These are phyloP conservation scores for Karalla daura DNA, from an alignment of 2,797 vertebrate genomes.

Conservation along the genomic window DNA sequence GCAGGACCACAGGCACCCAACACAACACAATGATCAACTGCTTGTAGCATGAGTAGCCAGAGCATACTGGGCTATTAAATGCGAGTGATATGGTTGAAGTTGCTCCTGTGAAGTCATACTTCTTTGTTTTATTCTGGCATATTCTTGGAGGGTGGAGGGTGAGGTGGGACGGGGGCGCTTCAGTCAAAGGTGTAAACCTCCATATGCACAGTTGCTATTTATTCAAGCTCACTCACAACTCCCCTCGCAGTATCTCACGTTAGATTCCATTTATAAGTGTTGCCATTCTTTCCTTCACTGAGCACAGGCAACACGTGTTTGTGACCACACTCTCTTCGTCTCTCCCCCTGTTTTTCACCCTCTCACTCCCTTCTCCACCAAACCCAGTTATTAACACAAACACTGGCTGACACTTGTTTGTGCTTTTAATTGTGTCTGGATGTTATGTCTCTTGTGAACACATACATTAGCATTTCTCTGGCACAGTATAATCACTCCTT, in stretches of 20 bases:
- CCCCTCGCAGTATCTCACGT: slow-evolving; percentile 67
- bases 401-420: slow-evolving; percentile 83
- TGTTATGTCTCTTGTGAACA: slow-evolving; percentile 82
- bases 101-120: slow-evolving; percentile 70
- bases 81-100: slow-evolving; percentile 81
- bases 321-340: slow-evolving; percentile 63
- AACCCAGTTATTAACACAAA: slow-evolving; percentile 83
- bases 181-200: slow-evolving; percentile 41
- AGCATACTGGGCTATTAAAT: slow-evolving; percentile 79
- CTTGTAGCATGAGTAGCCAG: slow-evolving; percentile 65
- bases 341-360: slow-evolving; percentile 45
- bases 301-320: slow-evolving; percentile 71
- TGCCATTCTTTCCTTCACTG: slow-evolving; percentile 64
- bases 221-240: slow-evolving; percentile 63
- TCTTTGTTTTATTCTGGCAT: slow-evolving; percentile 13
- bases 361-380: slow-evolving; percentile 51
- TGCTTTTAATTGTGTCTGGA: slow-evolving; percentile 84
- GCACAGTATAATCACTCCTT: slow-evolving; percentile 80
- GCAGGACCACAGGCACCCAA: slow-evolving; percentile 69
- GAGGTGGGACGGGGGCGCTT: slow-evolving; percentile 42
- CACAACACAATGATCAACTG: slow-evolving; percentile 72
- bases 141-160: not conserved
- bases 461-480: slow-evolving; percentile 81
- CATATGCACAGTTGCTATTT: slow-evolving; percentile 69
- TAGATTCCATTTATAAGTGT: slow-evolving; percentile 70